phyloP scores from a whole-genome alignment of 2,797 vertebrate genomes.

The Microctenopoma stevenorrisi region DNA sequence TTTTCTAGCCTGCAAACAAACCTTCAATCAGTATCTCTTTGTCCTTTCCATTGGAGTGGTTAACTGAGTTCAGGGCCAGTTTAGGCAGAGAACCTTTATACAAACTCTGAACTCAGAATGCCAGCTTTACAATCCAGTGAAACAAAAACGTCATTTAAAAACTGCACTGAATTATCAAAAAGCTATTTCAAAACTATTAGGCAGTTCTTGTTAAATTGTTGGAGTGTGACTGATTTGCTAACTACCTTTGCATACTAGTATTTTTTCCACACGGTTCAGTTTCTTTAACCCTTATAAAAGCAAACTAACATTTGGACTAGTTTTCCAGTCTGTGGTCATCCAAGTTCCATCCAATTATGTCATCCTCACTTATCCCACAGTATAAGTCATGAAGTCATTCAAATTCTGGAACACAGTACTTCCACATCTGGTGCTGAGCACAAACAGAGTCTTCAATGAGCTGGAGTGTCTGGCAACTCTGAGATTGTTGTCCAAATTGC shows the following conservation, averaged over 20 bases:
- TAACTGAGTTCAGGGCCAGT: slow-evolving; percentile 12
- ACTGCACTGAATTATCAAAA: not conserved
- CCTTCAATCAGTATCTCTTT: not conserved
- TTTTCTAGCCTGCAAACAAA: slow-evolving; percentile 19
- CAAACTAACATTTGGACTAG: slow-evolving; percentile 18
- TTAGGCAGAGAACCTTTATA: slow-evolving; percentile 4
- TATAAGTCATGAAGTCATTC: slow-evolving; percentile 39
- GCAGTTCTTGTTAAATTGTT: too few relatives aligned
- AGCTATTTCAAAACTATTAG: not conserved
- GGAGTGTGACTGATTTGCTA: not conserved
- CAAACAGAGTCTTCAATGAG: slow-evolving; percentile 6
- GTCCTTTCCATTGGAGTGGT: slow-evolving; percentile 1
- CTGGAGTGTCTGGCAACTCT: not conserved
- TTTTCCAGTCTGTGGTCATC: slow-evolving; percentile 16
- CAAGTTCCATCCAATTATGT: slow-evolving; percentile 26
- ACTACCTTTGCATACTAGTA: not conserved
- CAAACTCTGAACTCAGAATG: slow-evolving; percentile 16
- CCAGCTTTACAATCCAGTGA: not conserved
- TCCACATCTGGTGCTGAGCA: slow-evolving; percentile 17
- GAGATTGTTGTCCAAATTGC: not conserved
- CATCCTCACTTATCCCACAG: slow-evolving; percentile 32
- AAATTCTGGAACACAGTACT: slow-evolving; percentile 16
- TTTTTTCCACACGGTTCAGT: not conserved
- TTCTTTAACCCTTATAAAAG: slow-evolving; percentile 16
- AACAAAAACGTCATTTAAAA: not conserved